A percentile compares a stretch with the other conserved stretches of the same genome.
These are phyloP conservation scores for Neoaliturus tenellus DNA, from an alignment of 2,888 invertebrate genomes.

Conservation along the genomic window DNA sequence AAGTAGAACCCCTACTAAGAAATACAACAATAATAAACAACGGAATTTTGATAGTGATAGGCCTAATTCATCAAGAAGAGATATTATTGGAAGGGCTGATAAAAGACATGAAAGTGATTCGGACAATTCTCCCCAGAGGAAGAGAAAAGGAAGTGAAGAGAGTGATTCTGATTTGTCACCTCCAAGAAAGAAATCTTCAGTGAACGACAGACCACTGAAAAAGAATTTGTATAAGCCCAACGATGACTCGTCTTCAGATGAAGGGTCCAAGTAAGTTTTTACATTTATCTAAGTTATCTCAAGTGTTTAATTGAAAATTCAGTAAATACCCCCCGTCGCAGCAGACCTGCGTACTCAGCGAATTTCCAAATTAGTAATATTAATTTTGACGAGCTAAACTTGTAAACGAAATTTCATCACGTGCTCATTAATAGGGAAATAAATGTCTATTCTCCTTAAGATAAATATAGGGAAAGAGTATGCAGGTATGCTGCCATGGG, in stretches of 20 bases:
- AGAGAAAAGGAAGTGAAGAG: constrained; percentile 41
- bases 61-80: neutral
- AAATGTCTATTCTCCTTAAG: too few relatives aligned
- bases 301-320: neutral
- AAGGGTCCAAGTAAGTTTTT: constrained; percentile 30
- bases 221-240: constrained; percentile 44
- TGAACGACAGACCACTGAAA: constrained; percentile 39
- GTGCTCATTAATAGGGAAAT: too few relatives aligned
- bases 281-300: neutral
- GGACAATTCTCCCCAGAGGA: constrained; percentile 41
- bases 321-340: too few relatives aligned
- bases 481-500: too few relatives aligned
- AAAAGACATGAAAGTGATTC: constrained; percentile 29
- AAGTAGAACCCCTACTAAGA: constrained; percentile 1
- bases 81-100: neutral
- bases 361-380: too few relatives aligned
- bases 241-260: constrained; percentile 41
- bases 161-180: constrained; percentile 67
- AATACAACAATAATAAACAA: neutral
- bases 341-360: too few relatives aligned
- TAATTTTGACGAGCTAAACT: too few relatives aligned
- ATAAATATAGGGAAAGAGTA: too few relatives aligned
- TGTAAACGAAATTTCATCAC: too few relatives aligned
- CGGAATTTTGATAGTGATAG: neutral
- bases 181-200: constrained; percentile 60